Evolutionary conservation across 2,797 vertebrate genomes (phyloP), one percentile per base, ranked within the genome.

Genomic region (Melanotaenia parkinsoni): DNA sequence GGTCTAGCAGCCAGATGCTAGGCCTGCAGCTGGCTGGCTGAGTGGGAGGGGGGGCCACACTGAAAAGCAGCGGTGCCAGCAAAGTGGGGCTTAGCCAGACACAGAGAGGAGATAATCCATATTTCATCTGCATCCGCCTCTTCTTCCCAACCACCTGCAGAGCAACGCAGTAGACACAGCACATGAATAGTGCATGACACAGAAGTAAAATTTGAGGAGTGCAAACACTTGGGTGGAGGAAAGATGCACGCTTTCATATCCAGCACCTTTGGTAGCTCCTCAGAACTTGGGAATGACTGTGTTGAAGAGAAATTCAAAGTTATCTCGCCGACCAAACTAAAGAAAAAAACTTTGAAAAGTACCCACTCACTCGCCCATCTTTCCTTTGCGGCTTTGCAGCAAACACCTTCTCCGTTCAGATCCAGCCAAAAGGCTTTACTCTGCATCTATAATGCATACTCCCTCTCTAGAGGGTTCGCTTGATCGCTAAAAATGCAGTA

Each of bases 31-130:
- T 89, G 83, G 68, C 47, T 82, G 77, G 60, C 50, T 79, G 80
- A 82, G 85, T 82, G 82, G 86, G 88, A 87, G 84, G 83, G 77
- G 77, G 77, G 82, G 76, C 77, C 71, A 78, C 83, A 77, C 16
- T 83, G 86, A 79, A 89, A 89, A 80, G 74, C 83, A 77, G 82
- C 24, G 12, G 70, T 79, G 76, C 87, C 85, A 87, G 84, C 75
- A 78, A 83, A 87, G 84, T 80, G 80, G 79, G 82, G 79, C 82
- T 90, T 90, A 91, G 77, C 83, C 82, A 86, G 84, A 86, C 82
- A 89, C 73, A 83, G 88, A 87, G 83, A 87, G 87, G 87, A 88
- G 89, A 91, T 89, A 85, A 93, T 91, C 88, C 86, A 91, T 93
- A 91, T 92, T 93, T 91, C 86, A 92, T 93, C 86, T 88, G 76